Evolutionary conservation across 2,113 vertebrate species (phyloP).

Genomic region (Corynorhinus townsendii): DNA sequence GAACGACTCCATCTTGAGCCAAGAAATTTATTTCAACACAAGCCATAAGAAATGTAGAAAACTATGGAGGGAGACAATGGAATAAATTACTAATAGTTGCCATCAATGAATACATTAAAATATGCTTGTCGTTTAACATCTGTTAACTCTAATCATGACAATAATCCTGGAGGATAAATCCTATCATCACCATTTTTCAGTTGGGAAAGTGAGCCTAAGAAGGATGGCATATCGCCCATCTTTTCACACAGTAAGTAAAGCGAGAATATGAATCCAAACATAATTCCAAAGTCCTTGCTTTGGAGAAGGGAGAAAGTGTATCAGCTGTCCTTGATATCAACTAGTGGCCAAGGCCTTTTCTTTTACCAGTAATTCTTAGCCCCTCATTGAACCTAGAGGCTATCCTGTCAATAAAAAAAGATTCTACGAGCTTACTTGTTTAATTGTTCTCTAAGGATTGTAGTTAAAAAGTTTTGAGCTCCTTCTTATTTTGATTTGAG

Average conservation of each 20-base stretch:
- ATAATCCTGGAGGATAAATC: background rate
- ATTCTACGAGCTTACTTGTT: background rate
- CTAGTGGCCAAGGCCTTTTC: background rate
- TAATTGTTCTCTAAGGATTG: background rate
- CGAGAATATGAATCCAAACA: background rate
- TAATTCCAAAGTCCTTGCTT: background rate
- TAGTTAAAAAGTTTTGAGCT: background rate
- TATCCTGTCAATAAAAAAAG: background rate
- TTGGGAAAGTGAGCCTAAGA: background rate
- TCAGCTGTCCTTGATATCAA: background rate
- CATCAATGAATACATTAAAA: background rate
- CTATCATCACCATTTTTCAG: background rate
- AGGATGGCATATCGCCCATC: background rate
- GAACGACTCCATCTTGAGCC: background rate
- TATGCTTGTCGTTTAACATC: background rate
- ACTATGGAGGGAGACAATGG: background rate
- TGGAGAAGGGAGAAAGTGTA: background rate
- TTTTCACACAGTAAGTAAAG: background rate
- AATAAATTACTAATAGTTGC: background rate
- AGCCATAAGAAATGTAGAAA: background rate
- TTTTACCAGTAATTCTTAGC: background rate
- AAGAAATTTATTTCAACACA: background rate
- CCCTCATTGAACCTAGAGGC: background rate
- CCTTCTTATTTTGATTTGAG: background rate
- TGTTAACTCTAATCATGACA: background rate